These are phyloP conservation scores for Rhizomys pruinosus DNA, from an alignment of 2,113 vertebrate species.

Conservation along the genomic window DNA sequence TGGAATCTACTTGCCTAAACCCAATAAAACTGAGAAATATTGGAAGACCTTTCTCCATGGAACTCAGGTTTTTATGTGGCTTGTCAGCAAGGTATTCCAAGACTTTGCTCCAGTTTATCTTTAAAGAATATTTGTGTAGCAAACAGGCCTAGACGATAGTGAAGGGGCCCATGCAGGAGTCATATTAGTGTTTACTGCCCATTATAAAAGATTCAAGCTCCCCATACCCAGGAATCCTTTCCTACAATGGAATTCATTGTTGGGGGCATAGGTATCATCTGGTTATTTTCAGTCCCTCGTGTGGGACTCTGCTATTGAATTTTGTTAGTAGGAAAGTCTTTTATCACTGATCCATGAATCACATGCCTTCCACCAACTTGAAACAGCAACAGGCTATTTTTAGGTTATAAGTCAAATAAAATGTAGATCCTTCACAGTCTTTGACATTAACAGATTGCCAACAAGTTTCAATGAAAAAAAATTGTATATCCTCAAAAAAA, in stretches of 20 bases:
- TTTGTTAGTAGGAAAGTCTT: no score
- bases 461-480: constrained; percentile 23
- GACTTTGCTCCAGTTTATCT: not conserved
- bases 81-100: not conserved
- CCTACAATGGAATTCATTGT: not conserved
- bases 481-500: not conserved
- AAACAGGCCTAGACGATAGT: not conserved
- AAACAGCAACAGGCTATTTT: constrained; percentile 19
- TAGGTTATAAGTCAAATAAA: constrained; percentile 19
- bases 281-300: not conserved
- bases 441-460: not conserved
- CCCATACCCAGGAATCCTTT: constrained; percentile 5
- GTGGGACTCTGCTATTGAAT: not conserved
- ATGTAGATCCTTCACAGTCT: not conserved
- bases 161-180: not conserved
- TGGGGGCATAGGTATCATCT: not conserved
- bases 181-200: not conserved
- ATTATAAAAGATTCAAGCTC: constrained; percentile 31
- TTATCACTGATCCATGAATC: constrained; percentile 26
- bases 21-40: not conserved
- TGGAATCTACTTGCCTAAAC: constrained; percentile 10
- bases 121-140: not conserved
- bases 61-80: not conserved
- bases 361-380: constrained; percentile 8
- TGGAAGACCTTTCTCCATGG: not conserved